Percentiles rank a stretch among this genome's conserved stretches.
Evolutionary conservation across 2,888 invertebrate species (phyloP).

Genomic region (Sicus ferrugineus): DNA sequence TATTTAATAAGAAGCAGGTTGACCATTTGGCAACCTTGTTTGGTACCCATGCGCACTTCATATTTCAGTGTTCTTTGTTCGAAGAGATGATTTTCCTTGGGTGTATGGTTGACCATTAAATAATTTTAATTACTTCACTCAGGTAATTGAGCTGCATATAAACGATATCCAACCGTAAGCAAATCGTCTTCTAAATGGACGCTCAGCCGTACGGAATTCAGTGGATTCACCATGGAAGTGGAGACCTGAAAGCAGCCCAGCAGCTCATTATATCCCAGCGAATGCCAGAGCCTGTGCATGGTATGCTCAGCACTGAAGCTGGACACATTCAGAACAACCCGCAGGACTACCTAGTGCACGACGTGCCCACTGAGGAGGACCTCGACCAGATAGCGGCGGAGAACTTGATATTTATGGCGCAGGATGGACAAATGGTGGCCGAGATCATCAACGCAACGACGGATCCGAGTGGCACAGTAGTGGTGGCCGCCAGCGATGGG

Average conservation of each 20-base stretch:
- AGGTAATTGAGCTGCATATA: too few relatives aligned
- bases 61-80: too few relatives aligned
- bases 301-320: conserved; percentile 10
- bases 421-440: conserved; percentile 65
- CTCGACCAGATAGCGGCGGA: conserved; percentile 72
- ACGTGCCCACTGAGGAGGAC: conserved; percentile 47
- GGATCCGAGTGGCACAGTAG: conserved; percentile 51
- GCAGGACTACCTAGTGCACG: conserved; percentile 39
- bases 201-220: conserved; percentile 54
- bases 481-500: conserved; percentile 50
- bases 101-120: too few relatives aligned
- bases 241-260: conserved; percentile 45
- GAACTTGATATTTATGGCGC: conserved; percentile 71
- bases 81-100: too few relatives aligned
- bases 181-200: conserved; percentile 44
- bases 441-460: conserved; percentile 52
- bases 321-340: conserved; percentile 22
- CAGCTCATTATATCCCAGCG: conserved; percentile 43
- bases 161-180: too few relatives aligned
- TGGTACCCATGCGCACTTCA: too few relatives aligned
- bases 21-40: too few relatives aligned
- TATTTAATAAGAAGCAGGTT: too few relatives aligned
- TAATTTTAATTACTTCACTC: too few relatives aligned
- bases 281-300: conserved; percentile 45
- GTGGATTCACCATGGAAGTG: conserved; percentile 53